Evolutionary conservation across 1,140 invertebrate genomes (phyloP).

Genomic region (Caenorhabditis brenneri): DNA sequence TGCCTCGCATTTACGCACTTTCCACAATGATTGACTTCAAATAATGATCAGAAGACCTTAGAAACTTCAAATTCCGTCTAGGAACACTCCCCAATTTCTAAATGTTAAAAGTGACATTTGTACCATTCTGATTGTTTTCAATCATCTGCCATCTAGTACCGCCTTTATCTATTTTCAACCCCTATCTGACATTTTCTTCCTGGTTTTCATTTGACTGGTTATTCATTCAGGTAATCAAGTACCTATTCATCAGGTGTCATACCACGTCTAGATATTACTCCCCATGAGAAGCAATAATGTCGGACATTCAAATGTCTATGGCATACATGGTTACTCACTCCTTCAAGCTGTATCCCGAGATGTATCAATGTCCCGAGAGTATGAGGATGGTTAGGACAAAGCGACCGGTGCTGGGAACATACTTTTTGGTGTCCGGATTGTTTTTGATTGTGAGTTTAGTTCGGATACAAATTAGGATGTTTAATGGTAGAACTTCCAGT

Average conservation of each 20-base stretch:
- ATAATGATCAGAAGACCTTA: background rate
- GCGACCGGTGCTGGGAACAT: background rate
- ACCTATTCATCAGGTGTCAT: background rate
- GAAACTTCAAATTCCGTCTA: background rate
- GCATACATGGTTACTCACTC: background rate
- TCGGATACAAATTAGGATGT: background rate
- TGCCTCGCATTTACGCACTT: background rate
- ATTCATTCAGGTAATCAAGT: background rate
- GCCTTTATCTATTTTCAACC: background rate
- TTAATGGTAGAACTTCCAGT: too few species aligned
- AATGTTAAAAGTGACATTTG: background rate
- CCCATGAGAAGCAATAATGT: background rate
- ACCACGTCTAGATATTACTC: background rate
- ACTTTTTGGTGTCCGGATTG: constrained; percentile 9
- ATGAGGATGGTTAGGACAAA: background rate
- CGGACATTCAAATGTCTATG: constrained; percentile 9
- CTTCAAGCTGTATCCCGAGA: background rate
- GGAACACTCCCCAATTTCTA: background rate
- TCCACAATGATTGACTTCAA: background rate
- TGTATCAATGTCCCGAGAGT: background rate
- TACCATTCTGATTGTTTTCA: background rate
- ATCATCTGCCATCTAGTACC: background rate
- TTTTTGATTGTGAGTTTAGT: background rate
- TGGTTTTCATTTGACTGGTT: background rate
- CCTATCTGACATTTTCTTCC: background rate